Conservation (phyloP, 1,140 invertebrate genomes). For the Propsilocerus akamusi region DNA sequence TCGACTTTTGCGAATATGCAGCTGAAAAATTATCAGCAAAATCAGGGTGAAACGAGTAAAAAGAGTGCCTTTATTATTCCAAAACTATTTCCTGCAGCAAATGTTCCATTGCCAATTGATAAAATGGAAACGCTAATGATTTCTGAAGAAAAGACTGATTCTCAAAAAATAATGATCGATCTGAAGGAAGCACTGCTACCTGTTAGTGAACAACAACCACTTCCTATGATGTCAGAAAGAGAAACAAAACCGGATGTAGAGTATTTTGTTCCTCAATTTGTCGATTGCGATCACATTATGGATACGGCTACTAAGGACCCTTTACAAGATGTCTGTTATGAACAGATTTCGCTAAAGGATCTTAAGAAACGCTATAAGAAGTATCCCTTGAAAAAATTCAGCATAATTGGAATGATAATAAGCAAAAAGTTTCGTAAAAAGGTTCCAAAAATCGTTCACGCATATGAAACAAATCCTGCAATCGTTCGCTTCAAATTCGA, state of each 20-base stretch:
- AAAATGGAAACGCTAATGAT: too few relatives aligned
- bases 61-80: neutral
- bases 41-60: neutral
- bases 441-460: slow-evolving; percentile 9
- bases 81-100: neutral
- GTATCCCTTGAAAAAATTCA: slow-evolving; percentile 3
- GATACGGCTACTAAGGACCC: neutral
- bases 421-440: slow-evolving; percentile 21
- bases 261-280: slow-evolving; percentile 10
- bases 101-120: neutral
- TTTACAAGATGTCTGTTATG: neutral
- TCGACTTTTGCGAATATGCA: neutral
- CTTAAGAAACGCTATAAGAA: neutral
- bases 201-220: neutral
- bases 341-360: neutral
- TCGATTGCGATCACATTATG: slow-evolving; percentile 13
- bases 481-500: slow-evolving; percentile 33
- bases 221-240: neutral
- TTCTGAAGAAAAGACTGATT: neutral
- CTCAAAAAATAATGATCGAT: neutral
- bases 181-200: neutral
- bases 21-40: neutral
- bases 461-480: neutral
- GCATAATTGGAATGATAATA: slow-evolving; percentile 28
- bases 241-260: neutral